A percentile compares a stretch with the other conserved stretches of the same genome.
These are phyloP conservation scores for Austrofundulus limnaeus DNA, from an alignment of 2,113 vertebrate species.

Conservation along the genomic window DNA sequence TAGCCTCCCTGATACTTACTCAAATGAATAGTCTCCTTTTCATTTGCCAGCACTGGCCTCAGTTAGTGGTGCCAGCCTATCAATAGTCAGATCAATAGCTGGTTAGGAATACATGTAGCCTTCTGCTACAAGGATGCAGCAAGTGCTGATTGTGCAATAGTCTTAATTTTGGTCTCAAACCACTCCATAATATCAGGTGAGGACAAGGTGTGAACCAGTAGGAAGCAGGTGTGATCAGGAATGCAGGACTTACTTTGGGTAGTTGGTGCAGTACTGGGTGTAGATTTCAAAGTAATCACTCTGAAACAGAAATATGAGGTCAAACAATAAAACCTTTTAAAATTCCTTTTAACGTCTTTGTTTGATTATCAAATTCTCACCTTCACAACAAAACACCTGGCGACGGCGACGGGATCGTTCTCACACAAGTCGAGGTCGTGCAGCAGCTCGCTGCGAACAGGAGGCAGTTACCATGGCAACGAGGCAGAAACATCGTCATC, in stretches of 20 bases:
- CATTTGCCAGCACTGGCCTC: no score
- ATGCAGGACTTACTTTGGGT: constrained; percentile 86
- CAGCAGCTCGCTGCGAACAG: constrained; percentile 83
- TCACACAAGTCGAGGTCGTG: constrained; percentile 89
- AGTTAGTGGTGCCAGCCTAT: no score
- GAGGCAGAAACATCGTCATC: no score
- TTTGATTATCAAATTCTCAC: constrained; percentile 80
- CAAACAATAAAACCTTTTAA: not conserved
- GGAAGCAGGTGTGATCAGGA: not conserved
- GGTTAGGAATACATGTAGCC: no score
- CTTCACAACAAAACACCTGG: constrained; percentile 90
- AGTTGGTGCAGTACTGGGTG: constrained; percentile 96
- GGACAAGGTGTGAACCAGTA: not conserved
- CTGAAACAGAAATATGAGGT: constrained; percentile 66
- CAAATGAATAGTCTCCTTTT: no score
- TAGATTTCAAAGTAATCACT: constrained; percentile 94
- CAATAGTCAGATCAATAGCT: no score
- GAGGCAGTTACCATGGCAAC: constrained; percentile 9
- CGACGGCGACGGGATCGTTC: constrained; percentile 87
- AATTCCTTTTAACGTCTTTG: no score
- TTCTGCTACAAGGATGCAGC: no score
- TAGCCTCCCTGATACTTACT: no score
- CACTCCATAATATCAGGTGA: no score
- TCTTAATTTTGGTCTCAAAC: no score
- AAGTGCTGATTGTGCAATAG: no score